These are phyloP conservation scores for Abramis brama DNA, from an alignment of 2,113 vertebrate genomes.

Conservation along the genomic window DNA sequence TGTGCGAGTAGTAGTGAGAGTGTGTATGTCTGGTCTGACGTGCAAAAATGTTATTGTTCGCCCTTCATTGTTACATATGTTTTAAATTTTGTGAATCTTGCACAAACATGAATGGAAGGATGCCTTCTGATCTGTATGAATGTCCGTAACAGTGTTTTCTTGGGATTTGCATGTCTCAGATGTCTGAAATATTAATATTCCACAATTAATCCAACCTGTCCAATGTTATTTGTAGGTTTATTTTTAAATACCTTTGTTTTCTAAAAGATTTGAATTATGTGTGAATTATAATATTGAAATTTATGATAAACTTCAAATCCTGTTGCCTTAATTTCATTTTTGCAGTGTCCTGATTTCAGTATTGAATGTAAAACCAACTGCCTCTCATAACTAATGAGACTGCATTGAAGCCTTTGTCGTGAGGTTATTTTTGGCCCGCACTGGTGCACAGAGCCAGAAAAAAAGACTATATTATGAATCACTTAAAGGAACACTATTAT, in stretches of 20 bases:
- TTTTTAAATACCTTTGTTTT: constrained; percentile 59
- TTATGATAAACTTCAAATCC: constrained; percentile 44
- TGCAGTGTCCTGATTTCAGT: constrained; percentile 9
- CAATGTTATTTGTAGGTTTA: constrained; percentile 45
- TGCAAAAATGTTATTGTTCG: not conserved
- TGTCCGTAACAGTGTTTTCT: not conserved
- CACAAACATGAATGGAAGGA: constrained; percentile 49
- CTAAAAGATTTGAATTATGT: constrained; percentile 66
- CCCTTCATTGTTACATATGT: not conserved
- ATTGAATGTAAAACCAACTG: not conserved
- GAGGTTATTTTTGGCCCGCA: not conserved
- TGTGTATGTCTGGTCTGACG: not conserved
- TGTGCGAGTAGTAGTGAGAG: not conserved
- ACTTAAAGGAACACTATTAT: not conserved
- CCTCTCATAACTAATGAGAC: not conserved
- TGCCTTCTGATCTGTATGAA: constrained; percentile 9
- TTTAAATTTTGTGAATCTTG: constrained; percentile 60
- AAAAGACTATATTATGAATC: not conserved
- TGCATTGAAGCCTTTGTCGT: not conserved
- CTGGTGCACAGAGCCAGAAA: not conserved
- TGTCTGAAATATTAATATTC: constrained; percentile 68
- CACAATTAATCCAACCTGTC: constrained; percentile 51
- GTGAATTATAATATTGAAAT: constrained; percentile 69
- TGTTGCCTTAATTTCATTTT: constrained; percentile 26
- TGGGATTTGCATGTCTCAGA: constrained; percentile 27